Conservation (phyloP, 2,113 vertebrate genomes). For the Halichoerus grypus region DNA sequence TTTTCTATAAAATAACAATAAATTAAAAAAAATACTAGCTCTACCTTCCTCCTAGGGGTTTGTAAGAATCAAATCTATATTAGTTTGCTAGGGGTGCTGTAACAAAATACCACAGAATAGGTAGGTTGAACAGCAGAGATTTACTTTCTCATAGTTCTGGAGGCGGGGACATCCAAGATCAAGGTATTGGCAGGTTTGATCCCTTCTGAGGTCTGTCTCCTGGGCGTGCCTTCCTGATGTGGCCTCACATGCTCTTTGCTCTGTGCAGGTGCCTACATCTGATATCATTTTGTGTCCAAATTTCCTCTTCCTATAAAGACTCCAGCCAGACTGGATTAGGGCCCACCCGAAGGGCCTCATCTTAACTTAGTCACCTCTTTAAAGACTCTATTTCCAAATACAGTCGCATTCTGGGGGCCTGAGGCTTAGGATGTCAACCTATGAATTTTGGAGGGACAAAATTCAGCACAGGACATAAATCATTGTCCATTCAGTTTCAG, state of each 20-base stretch:
- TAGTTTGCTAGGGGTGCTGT: neutral
- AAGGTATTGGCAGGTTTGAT: neutral
- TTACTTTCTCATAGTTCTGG: neutral
- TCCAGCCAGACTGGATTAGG: neutral
- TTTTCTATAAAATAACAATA: constrained; percentile 11
- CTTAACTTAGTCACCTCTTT: neutral
- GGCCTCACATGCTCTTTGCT: neutral
- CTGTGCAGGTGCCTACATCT: neutral
- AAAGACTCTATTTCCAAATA: neutral
- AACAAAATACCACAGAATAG: neutral
- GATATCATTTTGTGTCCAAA: too few relatives aligned
- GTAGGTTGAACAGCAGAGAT: neutral
- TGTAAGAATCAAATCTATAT: neutral
- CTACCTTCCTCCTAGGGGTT: neutral
- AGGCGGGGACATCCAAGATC: neutral
- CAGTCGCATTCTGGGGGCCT: neutral
- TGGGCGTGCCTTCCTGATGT: neutral
- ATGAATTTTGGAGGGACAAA: neutral
- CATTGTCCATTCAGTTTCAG: neutral
- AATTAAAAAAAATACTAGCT: neutral
- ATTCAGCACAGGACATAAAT: neutral
- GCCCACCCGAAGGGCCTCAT: neutral
- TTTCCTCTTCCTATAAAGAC: neutral
- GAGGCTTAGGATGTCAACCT: neutral
- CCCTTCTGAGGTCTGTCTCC: neutral